Evolutionary conservation across 2,888 invertebrate genomes (phyloP).

Genomic region (Rambutsinella grinnellia): DNA sequence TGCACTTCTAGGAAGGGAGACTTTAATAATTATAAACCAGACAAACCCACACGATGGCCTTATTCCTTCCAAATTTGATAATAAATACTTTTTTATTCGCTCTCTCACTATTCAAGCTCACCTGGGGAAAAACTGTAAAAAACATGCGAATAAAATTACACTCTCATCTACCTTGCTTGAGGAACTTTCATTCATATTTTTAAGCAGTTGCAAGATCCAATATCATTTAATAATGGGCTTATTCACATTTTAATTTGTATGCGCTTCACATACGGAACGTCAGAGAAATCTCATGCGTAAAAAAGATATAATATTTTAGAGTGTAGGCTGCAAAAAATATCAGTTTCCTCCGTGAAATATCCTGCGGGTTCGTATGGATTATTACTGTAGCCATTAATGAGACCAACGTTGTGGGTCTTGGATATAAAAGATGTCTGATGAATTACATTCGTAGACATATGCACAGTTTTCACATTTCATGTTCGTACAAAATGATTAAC

Average conservation of each 20-base stretch:
- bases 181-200: constrained; percentile 1
- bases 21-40: not conserved
- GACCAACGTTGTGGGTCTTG: not conserved
- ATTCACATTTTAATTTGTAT: constrained; percentile 29
- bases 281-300: not conserved
- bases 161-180: too few relatives aligned
- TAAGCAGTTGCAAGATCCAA: constrained; percentile 5
- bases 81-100: too few relatives aligned
- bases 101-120: too few relatives aligned
- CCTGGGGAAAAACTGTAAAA: not conserved
- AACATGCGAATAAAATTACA: too few relatives aligned
- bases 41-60: constrained; percentile 34
- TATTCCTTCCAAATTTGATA: constrained; percentile 27
- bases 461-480: too few relatives aligned
- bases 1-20: constrained; percentile 9
- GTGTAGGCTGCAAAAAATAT: constrained; percentile 14
- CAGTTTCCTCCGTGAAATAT: not conserved
- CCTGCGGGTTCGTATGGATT: not conserved
- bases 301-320: not conserved
- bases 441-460: too few relatives aligned
- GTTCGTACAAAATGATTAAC: constrained; percentile 24
- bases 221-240: constrained; percentile 28
- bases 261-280: constrained; percentile 9
- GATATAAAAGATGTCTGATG: constrained; percentile 1
- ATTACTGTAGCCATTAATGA: not conserved